Evolutionary conservation across 2,113 vertebrate species (phyloP).

Genomic region (Lipophrys pholis): DNA sequence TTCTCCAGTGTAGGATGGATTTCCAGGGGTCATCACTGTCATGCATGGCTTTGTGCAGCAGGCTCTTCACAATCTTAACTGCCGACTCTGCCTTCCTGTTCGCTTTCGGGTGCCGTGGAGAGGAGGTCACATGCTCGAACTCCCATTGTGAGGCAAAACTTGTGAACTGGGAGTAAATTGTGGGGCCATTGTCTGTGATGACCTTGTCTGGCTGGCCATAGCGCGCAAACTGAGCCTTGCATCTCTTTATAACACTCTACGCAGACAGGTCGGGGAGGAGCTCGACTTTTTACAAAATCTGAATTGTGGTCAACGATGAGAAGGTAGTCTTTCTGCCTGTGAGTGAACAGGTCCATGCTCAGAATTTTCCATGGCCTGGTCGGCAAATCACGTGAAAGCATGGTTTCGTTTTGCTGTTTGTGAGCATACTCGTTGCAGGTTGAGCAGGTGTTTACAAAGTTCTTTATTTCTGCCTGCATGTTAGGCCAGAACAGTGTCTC

Average conservation of each 20-base stretch:
- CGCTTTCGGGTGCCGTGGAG: not conserved
- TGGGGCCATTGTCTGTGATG: not conserved
- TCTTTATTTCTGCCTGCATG: conserved; percentile 1
- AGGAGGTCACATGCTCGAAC: conserved; percentile 1
- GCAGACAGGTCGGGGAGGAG: not conserved
- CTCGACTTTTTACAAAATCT: not conserved
- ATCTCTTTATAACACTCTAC: no score
- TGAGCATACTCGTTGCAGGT: no score
- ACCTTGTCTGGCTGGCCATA: not conserved
- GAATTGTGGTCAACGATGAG: conserved; percentile 2
- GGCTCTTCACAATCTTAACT: not conserved
- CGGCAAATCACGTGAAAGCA: not conserved
- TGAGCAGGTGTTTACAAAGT: not conserved
- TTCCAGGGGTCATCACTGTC: not conserved
- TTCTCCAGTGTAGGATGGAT: not conserved
- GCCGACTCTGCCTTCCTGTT: not conserved
- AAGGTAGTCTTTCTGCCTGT: not conserved
- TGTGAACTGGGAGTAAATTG: not conserved
- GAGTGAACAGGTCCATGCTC: not conserved
- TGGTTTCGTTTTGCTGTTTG: not conserved
- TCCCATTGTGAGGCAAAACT: not conserved
- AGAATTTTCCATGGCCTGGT: not conserved
- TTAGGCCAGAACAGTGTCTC: no score
- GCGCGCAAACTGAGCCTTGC: no score
- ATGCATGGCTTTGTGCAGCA: not conserved